Evolutionary conservation across 2,113 vertebrate genomes (phyloP).

Genomic region (Etia nguti): DNA sequence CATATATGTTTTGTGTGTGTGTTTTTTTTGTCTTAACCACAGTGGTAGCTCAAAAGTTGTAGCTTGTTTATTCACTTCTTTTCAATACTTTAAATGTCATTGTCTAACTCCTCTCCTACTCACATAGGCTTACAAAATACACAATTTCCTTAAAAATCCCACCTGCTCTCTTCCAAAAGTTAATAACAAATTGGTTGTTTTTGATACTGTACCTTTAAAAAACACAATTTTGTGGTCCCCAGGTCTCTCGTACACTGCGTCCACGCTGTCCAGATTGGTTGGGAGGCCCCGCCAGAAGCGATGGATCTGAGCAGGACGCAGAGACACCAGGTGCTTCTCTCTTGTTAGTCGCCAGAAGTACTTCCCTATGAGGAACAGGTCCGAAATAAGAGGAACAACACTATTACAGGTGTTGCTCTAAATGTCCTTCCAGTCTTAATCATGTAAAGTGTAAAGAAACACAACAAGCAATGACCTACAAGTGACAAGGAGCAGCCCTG

Average conservation of each 20-base stretch:
- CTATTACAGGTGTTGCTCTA: background rate
- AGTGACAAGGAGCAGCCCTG: background rate
- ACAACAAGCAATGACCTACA: background rate
- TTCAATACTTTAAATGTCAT: background rate
- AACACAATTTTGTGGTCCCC: conserved; percentile 95
- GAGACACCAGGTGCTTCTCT: conserved; percentile 91
- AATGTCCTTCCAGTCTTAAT: background rate
- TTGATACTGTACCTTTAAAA: conserved; percentile 85
- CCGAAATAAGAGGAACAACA: background rate
- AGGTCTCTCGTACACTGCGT: conserved; percentile 88
- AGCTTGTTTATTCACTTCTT: background rate
- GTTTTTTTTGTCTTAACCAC: background rate
- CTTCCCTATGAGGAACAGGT: conserved; percentile 71
- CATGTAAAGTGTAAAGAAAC: background rate
- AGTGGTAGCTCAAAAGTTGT: background rate
- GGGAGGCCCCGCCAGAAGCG: conserved; percentile 96
- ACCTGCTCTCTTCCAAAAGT: background rate
- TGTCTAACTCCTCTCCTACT: background rate
- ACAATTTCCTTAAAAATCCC: background rate
- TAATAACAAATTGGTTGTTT: background rate
- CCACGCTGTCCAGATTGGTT: conserved; percentile 84
- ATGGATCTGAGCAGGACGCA: conserved; percentile 88
- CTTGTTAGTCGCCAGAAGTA: conserved; percentile 96
- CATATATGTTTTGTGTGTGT: background rate
- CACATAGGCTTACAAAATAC: background rate